These are phyloP conservation scores for Zhengitettix transpicula DNA, from an alignment of 2,888 invertebrate genomes.

Conservation along the genomic window DNA sequence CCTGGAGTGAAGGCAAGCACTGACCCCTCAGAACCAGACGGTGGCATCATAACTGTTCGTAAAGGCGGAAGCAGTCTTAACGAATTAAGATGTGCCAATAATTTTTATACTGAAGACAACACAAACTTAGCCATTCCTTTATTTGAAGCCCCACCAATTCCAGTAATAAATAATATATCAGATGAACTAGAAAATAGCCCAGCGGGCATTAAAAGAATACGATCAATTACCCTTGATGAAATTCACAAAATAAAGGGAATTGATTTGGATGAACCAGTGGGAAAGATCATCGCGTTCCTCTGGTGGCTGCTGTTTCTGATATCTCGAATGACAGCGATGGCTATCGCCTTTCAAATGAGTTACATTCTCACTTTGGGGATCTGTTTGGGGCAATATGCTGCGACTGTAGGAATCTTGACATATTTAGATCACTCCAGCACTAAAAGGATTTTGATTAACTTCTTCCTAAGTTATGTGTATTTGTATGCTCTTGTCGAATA, in stretches of 20 bases:
- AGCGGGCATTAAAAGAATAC: neutral
- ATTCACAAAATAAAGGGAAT: slow-evolving; percentile 33
- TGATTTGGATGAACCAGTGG: slow-evolving; percentile 57
- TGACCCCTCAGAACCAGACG: no score
- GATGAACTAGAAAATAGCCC: no score
- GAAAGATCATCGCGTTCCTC: slow-evolving; percentile 48
- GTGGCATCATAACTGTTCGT: no score
- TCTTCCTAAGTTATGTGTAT: slow-evolving; percentile 57
- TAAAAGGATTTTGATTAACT: slow-evolving; percentile 35
- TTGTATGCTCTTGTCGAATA: slow-evolving; percentile 64
- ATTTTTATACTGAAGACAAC: no score
- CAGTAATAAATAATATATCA: no score
- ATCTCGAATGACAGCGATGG: slow-evolving; percentile 52
- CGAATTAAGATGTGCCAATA: no score
- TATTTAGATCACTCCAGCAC: slow-evolving; percentile 28
- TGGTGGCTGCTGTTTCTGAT: slow-evolving; percentile 63
- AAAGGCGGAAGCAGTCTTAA: no score
- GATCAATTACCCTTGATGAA: neutral
- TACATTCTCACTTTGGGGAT: slow-evolving; percentile 24
- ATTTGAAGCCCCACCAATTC: no score
- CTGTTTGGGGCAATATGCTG: slow-evolving; percentile 28
- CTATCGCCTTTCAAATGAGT: slow-evolving; percentile 51
- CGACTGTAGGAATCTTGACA: slow-evolving; percentile 22
- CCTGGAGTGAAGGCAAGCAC: no score
- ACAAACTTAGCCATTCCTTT: no score